These are phyloP conservation scores for Cerastoderma edule DNA, from an alignment of 2,888 invertebrate species.

Conservation along the genomic window DNA sequence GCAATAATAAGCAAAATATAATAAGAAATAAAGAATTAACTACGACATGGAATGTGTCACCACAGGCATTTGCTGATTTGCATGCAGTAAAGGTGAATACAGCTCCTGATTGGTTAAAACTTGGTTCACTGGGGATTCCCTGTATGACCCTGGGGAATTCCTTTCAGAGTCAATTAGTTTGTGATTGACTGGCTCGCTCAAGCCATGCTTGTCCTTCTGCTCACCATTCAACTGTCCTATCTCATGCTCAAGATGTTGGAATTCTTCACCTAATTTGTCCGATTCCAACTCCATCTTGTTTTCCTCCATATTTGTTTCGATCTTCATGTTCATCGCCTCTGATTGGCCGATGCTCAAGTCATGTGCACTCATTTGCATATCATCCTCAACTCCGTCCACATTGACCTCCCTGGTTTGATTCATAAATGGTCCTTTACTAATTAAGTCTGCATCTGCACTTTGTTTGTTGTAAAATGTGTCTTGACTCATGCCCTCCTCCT, in stretches of 20 bases:
- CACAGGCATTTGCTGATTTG: slow-evolving; percentile 41
- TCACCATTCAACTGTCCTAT: slow-evolving; percentile 13
- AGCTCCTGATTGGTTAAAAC: slow-evolving; percentile 45
- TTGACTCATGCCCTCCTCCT: no score
- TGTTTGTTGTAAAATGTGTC: neutral
- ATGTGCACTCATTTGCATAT: slow-evolving; percentile 56
- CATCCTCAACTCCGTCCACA: slow-evolving; percentile 37
- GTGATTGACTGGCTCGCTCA: neutral
- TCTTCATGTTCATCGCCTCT: slow-evolving; percentile 61
- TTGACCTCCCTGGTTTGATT: slow-evolving; percentile 16
- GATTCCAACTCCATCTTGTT: neutral
- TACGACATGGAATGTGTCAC: slow-evolving; percentile 63
- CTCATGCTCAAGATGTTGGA: slow-evolving; percentile 9
- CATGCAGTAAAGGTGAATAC: slow-evolving; percentile 45
- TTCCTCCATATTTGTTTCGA: slow-evolving; percentile 36
- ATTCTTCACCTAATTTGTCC: slow-evolving; percentile 12
- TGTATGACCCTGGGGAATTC: slow-evolving; percentile 24
- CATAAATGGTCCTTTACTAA: slow-evolving; percentile 31
- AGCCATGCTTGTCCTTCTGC: neutral
- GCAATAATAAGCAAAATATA: no score
- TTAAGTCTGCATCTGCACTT: neutral
- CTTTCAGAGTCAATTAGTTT: slow-evolving; percentile 33
- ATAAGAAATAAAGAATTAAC: no score
- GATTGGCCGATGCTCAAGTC: slow-evolving; percentile 39
- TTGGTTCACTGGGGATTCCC: slow-evolving; percentile 41